A percentile compares a stretch with the other conserved stretches of the same genome.
These are phyloP conservation scores for Adineta ricciae DNA, from an alignment of 2,888 invertebrate species.

Conservation along the genomic window DNA sequence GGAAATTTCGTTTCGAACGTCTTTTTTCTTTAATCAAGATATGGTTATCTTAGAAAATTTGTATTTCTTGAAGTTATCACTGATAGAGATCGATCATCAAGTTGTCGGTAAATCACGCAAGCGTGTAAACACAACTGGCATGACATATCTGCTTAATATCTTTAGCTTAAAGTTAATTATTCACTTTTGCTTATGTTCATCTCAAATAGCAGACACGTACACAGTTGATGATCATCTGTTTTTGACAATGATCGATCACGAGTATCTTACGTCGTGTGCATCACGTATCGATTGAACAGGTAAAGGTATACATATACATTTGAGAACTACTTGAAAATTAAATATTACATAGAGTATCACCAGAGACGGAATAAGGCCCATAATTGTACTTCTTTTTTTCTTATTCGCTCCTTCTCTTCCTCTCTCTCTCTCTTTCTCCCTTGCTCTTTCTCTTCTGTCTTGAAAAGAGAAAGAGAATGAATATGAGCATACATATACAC, in stretches of 20 bases:
- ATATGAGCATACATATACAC: background rate
- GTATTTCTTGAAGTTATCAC: background rate
- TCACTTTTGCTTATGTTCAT: conserved; percentile 2
- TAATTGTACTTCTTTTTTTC: background rate
- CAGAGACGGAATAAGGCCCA: background rate
- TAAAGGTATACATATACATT: background rate
- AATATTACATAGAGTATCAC: background rate
- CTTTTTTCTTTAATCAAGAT: background rate
- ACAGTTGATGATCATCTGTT: background rate
- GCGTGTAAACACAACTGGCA: background rate
- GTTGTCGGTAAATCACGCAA: background rate
- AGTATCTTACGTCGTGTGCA: background rate
- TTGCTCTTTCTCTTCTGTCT: background rate
- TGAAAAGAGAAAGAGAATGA: background rate
- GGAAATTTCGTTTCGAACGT: too few relatives aligned
- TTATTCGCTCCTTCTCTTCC: background rate
- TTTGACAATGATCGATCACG: background rate
- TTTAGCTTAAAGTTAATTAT: background rate
- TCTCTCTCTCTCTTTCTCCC: too few relatives aligned
- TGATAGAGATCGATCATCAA: background rate
- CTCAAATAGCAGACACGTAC: background rate
- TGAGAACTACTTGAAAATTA: background rate
- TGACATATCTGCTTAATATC: background rate
- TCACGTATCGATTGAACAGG: background rate
- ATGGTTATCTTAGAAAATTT: background rate